A percentile compares a stretch with the other conserved stretches of the same genome.
phyloP scores from a whole-genome alignment of 2,113 vertebrate species.

The Phalacrocorax pelagicus region DNA sequence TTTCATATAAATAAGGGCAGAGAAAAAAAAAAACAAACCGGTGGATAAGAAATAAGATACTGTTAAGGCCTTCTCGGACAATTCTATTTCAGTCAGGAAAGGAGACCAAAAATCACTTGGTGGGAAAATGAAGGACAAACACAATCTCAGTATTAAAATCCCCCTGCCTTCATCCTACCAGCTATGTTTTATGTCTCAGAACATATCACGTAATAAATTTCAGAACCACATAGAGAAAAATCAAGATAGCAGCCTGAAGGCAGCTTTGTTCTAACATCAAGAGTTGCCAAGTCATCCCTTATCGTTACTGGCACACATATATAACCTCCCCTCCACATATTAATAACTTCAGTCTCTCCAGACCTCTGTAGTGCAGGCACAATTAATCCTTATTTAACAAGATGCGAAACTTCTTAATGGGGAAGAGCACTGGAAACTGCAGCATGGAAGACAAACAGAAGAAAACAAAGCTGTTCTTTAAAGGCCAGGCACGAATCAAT shows the following conservation, averaged over 20 bases:
- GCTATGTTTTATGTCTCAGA: background rate
- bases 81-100: constrained; percentile 16
- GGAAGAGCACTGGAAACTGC: background rate
- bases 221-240: background rate
- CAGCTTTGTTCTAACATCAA: background rate
- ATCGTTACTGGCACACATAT: background rate
- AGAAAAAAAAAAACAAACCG: background rate
- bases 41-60: background rate
- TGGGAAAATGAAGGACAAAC: constrained; percentile 27
- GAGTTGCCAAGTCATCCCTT: background rate
- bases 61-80: background rate
- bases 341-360: background rate
- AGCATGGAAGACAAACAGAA: background rate
- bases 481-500: background rate
- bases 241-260: background rate
- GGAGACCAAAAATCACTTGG: constrained; percentile 37
- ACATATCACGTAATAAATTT: background rate
- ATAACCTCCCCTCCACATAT: background rate
- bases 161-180: background rate
- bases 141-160: constrained; percentile 14
- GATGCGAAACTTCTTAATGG: background rate
- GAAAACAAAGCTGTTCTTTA: background rate
- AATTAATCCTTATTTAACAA: background rate
- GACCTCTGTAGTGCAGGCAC: background rate
- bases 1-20: background rate